phyloP scores from a whole-genome alignment of 1,140 invertebrate species.

The Drosophila insularis region DNA sequence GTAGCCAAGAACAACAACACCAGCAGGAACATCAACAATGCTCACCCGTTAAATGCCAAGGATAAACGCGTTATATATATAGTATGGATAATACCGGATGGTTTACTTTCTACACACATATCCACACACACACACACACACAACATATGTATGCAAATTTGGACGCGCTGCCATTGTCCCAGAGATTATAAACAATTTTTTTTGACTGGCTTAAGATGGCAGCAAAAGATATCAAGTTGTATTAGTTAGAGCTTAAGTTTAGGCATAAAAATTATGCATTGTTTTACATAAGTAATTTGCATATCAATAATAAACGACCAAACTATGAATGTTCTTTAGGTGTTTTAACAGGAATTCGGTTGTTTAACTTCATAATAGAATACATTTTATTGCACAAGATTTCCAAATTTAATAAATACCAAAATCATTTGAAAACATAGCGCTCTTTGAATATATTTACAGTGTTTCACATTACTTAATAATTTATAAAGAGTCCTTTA shows the following conservation, averaged over 20 bases:
- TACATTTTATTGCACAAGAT: too few species aligned
- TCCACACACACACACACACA: constrained; percentile 11
- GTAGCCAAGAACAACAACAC: constrained; percentile 42
- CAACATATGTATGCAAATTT: constrained; percentile 63
- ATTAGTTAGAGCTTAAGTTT: background rate
- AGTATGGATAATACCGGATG: constrained; percentile 8
- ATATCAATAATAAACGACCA: too few species aligned
- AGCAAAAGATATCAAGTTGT: background rate
- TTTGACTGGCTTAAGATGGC: background rate
- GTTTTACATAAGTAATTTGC: too few species aligned
- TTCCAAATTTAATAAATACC: too few species aligned
- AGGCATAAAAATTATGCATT: background rate
- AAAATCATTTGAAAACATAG: too few species aligned
- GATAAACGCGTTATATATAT: constrained; percentile 39
- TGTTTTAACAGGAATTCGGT: too few species aligned
- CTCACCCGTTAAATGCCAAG: constrained; percentile 71
- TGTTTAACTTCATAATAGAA: too few species aligned
- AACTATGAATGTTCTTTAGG: too few species aligned
- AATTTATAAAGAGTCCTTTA: too few species aligned
- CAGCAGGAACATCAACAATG: constrained; percentile 27
- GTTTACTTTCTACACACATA: constrained; percentile 18
- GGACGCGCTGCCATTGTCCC: constrained; percentile 53
- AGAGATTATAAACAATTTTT: background rate
- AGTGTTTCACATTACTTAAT: too few species aligned
- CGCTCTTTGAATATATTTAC: too few species aligned